Evolutionary conservation across 2,113 vertebrate species (phyloP).

Genomic region (Acanthisitta chloris): DNA sequence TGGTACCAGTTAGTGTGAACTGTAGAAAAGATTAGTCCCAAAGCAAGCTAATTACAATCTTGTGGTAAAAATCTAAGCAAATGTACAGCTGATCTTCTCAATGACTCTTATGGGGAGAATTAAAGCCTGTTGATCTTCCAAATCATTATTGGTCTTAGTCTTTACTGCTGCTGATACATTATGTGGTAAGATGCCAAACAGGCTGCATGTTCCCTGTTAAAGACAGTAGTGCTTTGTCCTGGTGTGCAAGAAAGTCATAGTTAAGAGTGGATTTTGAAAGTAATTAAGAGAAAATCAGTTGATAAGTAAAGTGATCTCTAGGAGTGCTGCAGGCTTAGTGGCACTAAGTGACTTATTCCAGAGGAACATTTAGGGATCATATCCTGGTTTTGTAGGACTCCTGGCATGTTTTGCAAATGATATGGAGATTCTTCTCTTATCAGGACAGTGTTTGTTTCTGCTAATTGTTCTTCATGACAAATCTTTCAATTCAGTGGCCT

Average conservation of each 20-base stretch:
- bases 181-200: neutral
- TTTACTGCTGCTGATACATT: neutral
- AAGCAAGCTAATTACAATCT: neutral
- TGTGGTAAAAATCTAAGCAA: neutral
- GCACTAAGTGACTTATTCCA: neutral
- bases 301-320: neutral
- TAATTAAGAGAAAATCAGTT: neutral
- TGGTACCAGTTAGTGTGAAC: neutral
- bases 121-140: neutral
- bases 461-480: neutral
- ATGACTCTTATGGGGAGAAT: neutral
- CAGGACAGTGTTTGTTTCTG: neutral
- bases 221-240: neutral
- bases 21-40: neutral
- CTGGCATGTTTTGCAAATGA: neutral
- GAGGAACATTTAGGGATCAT: neutral
- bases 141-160: neutral
- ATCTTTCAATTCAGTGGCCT: neutral
- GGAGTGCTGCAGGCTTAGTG: rapidly evolving
- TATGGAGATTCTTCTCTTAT: neutral
- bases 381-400: neutral
- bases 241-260: neutral
- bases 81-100: neutral
- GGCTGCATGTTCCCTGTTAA: neutral
- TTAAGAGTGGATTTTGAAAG: neutral